Conservation (phyloP, 2,888 invertebrate species). For the Dermolepida albohirtum region DNA sequence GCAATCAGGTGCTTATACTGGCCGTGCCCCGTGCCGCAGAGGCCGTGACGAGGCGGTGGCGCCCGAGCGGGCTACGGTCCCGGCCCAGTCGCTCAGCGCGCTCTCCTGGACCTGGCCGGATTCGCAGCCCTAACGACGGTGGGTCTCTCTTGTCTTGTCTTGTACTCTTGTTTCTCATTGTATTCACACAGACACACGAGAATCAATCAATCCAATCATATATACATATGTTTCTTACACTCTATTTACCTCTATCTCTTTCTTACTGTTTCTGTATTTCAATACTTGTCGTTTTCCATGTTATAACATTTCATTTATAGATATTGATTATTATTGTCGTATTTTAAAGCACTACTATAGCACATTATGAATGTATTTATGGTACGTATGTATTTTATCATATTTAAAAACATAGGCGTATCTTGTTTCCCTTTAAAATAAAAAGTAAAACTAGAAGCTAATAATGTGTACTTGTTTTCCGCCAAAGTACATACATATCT, state of each 20-base stretch:
- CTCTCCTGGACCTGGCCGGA: conserved; percentile 64
- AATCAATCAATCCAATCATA: conserved; percentile 3
- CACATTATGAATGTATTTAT: too few species aligned
- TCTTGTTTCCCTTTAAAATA: too few species aligned
- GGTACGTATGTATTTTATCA: too few species aligned
- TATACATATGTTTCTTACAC: too few species aligned
- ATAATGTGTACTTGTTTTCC: too few species aligned
- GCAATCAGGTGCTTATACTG: conserved; percentile 52
- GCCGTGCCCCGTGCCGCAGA: conserved; percentile 57
- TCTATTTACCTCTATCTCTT: neutral
- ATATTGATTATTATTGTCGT: neutral
- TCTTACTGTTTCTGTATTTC: conserved; percentile 10
- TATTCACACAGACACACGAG: conserved; percentile 1
- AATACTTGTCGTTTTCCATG: neutral
- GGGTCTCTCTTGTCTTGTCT: conserved; percentile 51
- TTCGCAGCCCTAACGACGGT: conserved; percentile 62
- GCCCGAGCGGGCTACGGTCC: conserved; percentile 53
- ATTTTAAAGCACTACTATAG: neutral
- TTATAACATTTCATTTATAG: neutral
- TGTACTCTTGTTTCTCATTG: conserved; percentile 11
- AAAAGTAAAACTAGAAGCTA: too few species aligned
- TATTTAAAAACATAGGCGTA: too few species aligned
- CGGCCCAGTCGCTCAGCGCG: conserved; percentile 60
- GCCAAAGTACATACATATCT: too few species aligned
- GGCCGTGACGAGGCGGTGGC: conserved; percentile 56